phyloP scores from a whole-genome alignment of 2,888 invertebrate genomes.

The Nipponacmea schrenckii region DNA sequence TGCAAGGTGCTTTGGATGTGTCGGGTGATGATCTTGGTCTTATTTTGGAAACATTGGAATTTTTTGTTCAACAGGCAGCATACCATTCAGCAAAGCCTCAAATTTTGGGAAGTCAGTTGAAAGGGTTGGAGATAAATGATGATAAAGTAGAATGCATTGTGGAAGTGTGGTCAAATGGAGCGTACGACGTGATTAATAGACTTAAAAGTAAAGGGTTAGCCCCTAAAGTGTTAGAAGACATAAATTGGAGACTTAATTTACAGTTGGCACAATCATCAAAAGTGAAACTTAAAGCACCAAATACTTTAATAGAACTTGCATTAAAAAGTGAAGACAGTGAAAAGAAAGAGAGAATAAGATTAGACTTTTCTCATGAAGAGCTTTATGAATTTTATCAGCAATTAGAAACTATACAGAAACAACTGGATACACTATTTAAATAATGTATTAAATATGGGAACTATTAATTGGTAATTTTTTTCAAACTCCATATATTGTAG shows the following conservation, averaged over 20 bases:
- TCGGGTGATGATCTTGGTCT: constrained; percentile 59
- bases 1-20: constrained; percentile 60
- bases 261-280: constrained; percentile 63
- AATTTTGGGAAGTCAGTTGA: constrained; percentile 59
- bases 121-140: constrained; percentile 58
- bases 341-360: constrained; percentile 54
- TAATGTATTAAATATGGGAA: background rate
- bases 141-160: constrained; percentile 63
- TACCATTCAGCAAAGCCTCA: constrained; percentile 66
- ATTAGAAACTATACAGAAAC: constrained; percentile 35
- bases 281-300: constrained; percentile 63
- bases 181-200: constrained; percentile 60
- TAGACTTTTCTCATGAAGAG: constrained; percentile 66
- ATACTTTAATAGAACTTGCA: constrained; percentile 63
- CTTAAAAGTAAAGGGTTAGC: constrained; percentile 60
- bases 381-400: constrained; percentile 63
- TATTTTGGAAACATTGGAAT: constrained; percentile 63
- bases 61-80: constrained; percentile 66
- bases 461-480: too few relatives aligned
- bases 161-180: constrained; percentile 62
- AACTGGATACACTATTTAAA: constrained; percentile 1
- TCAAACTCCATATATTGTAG: too few relatives aligned
- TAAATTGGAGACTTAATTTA: constrained; percentile 66
- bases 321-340: constrained; percentile 47
- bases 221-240: constrained; percentile 63